These are phyloP conservation scores for Progne subis DNA, from an alignment of 2,113 vertebrate genomes.

Conservation along the genomic window DNA sequence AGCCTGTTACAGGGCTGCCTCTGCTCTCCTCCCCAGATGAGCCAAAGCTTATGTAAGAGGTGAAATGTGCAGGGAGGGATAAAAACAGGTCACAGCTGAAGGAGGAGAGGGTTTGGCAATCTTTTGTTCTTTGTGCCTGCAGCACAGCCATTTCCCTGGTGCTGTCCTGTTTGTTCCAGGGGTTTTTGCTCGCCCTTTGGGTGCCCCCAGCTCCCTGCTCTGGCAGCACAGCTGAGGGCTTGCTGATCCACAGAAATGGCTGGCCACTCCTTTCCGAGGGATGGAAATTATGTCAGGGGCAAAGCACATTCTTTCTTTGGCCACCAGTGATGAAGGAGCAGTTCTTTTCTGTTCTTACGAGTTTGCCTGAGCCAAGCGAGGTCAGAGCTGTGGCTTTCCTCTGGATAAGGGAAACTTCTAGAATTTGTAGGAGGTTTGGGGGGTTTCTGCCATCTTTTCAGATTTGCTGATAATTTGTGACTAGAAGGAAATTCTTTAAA, in stretches of 20 bases:
- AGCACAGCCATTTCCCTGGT: neutral
- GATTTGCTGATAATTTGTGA: constrained; percentile 9
- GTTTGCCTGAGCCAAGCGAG: neutral
- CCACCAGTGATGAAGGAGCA: neutral
- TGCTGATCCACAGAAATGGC: neutral
- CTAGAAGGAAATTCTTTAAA: constrained; percentile 40
- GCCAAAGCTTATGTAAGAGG: neutral
- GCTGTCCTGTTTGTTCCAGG: neutral
- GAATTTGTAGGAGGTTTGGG: neutral
- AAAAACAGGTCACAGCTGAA: neutral
- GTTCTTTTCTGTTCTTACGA: neutral
- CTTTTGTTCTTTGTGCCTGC: neutral
- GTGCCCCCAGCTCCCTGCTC: neutral
- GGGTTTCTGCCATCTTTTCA: neutral
- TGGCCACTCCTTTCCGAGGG: neutral
- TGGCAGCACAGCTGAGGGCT: neutral
- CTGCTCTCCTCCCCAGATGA: neutral
- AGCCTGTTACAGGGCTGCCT: neutral
- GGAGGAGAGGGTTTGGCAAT: neutral
- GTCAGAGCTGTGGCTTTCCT: constrained; percentile 24
- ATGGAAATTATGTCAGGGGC: neutral
- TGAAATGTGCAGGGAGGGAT: neutral
- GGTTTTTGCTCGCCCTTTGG: neutral
- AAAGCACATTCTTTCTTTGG: neutral
- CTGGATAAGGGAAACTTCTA: neutral